Evolutionary conservation across 2,113 vertebrate genomes (phyloP).

Genomic region (Sula dactylatra): DNA sequence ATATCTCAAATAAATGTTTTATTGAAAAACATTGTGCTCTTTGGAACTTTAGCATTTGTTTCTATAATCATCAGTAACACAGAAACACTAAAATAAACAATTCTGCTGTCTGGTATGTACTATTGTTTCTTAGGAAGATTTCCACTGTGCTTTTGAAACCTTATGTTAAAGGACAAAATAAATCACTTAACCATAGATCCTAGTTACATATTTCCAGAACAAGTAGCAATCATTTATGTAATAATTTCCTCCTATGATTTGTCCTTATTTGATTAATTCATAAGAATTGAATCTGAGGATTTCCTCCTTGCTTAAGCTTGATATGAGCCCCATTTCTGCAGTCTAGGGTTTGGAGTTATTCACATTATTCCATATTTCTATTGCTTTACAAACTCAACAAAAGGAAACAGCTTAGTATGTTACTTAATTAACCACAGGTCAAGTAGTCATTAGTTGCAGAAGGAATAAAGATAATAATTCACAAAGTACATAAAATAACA

Average conservation of each 20-base stretch:
- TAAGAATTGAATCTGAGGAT: neutral
- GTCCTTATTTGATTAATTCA: neutral
- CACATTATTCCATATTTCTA: neutral
- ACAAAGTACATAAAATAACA: neutral
- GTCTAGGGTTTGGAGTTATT: neutral
- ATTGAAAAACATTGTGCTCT: accelerated
- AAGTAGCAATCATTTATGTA: neutral
- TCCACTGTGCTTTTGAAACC: neutral
- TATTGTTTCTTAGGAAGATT: neutral
- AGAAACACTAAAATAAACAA: neutral
- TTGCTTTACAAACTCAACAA: neutral
- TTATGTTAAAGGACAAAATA: neutral
- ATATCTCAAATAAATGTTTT: neutral
- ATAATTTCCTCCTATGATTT: neutral
- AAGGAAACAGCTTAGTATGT: neutral
- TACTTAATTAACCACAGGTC: neutral
- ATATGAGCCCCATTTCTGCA: neutral
- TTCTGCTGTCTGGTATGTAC: neutral
- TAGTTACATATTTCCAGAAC: neutral
- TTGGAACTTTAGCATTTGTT: neutral
- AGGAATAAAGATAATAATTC: neutral
- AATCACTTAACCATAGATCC: neutral
- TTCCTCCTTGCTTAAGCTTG: neutral
- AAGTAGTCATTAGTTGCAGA: neutral
- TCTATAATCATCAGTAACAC: neutral